A percentile compares a stretch with the other conserved stretches of the same genome.
These are phyloP conservation scores for Pitangus sulphuratus DNA, from an alignment of 2,797 vertebrate species.

Conservation along the genomic window DNA sequence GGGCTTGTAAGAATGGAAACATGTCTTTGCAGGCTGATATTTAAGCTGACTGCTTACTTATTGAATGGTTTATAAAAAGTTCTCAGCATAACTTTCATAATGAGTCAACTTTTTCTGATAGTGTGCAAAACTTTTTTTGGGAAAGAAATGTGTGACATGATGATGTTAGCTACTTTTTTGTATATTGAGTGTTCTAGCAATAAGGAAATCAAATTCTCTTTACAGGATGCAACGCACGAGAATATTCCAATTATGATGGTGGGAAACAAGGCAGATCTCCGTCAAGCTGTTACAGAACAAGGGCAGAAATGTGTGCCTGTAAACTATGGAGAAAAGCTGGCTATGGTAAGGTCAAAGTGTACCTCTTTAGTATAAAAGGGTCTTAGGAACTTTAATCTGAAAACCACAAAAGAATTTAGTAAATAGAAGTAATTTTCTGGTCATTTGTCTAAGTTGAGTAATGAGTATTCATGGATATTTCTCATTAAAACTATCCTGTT, in stretches of 20 bases:
- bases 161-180: background rate
- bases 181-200: background rate
- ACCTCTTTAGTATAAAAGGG: background rate
- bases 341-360: constrained; percentile 84
- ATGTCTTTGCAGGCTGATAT: background rate
- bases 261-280: constrained; percentile 94
- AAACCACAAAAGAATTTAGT: background rate
- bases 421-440: background rate
- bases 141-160: background rate
- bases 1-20: background rate
- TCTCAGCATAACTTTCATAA: background rate
- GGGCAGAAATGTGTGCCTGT: constrained; percentile 82
- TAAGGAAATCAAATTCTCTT: constrained; percentile 19
- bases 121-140: background rate
- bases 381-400: background rate
- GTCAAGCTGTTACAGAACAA: constrained; percentile 72
- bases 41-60: background rate
- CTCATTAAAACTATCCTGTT: accelerated
- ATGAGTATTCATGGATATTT: background rate
- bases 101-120: background rate
- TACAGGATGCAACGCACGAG: constrained; percentile 86
- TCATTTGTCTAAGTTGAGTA: background rate
- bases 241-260: constrained; percentile 95
- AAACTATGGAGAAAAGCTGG: constrained; percentile 91
- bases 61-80: background rate